Base-by-base conservation (phyloP, 53 echinoderm and acorn worm genomes). In the Holothuria leucospilota region DNA sequence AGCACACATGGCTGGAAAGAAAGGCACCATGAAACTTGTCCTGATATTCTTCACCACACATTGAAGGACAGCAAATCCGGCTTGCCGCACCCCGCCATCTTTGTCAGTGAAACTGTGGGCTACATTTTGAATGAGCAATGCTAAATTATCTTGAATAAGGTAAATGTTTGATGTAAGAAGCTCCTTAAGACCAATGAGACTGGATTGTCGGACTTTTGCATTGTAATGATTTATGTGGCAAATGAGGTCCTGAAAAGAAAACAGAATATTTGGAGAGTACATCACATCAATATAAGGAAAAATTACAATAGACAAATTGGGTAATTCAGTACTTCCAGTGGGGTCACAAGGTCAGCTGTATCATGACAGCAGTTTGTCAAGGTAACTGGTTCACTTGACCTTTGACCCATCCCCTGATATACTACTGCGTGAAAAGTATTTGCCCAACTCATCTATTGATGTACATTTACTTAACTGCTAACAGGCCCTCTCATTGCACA, bases 171-270 rank as follows among this genome's bases (percentile, higher is more conserved):
- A 64, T 10, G 88, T 68, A 38, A 98, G 73, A 2, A 98, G 91
- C 38, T 95, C 92, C 63, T 93, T 93, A 68, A 95, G 90, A 20
- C 92, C 86, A 8, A 81, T 41, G 5, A 98, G 49, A 8, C 93
- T 84, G 5, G 87, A 64, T 42, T 86, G 83, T 67, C 98, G 80
- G 27, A 98, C 73, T 16, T 90, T 68, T 21, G 79, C 82, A 86
- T 98, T 98, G 90, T 98, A 98, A 62, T 98, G 98, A 77, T 93
- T 98, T 3, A 93, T 77, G 59, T 95, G 95, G 71, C 91, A 91
- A 23, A 98, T 52, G 6, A 98, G 89, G 24, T 98, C 98, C 98
- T 98, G 82, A 25, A 69, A 52, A 62, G 24, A 34, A 68, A n/a
- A 8, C 6, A 49, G 20, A 74, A 56, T 5, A 56, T n/a, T 68